A percentile compares a stretch with the other conserved stretches of the same genome.
Conservation (phyloP, 2,797 vertebrate species). For the Etheostoma nigrum region DNA sequence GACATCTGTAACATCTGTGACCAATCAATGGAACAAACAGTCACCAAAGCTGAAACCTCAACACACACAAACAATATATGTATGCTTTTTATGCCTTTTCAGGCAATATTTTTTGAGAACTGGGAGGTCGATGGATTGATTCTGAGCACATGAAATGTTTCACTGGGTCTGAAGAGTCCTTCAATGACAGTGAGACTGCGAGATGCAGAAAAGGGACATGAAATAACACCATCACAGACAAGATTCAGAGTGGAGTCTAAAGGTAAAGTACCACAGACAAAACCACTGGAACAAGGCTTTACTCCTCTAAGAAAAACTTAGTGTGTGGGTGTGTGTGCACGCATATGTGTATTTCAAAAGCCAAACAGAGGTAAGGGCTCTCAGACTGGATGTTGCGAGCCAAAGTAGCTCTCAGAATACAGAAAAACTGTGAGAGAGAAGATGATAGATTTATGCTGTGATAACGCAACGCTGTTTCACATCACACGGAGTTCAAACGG, state of each 20-base stretch:
- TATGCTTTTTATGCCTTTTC: background rate
- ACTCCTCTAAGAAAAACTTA: constrained; percentile 13
- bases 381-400: constrained; percentile 34
- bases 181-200: background rate
- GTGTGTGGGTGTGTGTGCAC: background rate
- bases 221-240: constrained; percentile 14
- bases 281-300: constrained; percentile 49
- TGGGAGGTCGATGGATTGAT: constrained; percentile 28
- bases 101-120: background rate
- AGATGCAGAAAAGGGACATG: constrained; percentile 6
- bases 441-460: constrained; percentile 44
- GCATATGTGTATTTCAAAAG: constrained; percentile 28
- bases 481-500: constrained; percentile 48
- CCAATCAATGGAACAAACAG: background rate
- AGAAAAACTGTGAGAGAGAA: constrained; percentile 10
- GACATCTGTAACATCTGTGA: background rate
- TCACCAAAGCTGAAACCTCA: background rate
- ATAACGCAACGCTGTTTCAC: constrained; percentile 35
- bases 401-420: constrained; percentile 6
- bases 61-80: background rate
- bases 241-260: constrained; percentile 21
- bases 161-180: background rate
- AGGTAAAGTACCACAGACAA: constrained; percentile 39
- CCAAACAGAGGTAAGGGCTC: constrained; percentile 56
- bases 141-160: background rate